Base-by-base conservation (phyloP, 1,140 invertebrate species). In the Pseudachorutes palmiensis region DNA sequence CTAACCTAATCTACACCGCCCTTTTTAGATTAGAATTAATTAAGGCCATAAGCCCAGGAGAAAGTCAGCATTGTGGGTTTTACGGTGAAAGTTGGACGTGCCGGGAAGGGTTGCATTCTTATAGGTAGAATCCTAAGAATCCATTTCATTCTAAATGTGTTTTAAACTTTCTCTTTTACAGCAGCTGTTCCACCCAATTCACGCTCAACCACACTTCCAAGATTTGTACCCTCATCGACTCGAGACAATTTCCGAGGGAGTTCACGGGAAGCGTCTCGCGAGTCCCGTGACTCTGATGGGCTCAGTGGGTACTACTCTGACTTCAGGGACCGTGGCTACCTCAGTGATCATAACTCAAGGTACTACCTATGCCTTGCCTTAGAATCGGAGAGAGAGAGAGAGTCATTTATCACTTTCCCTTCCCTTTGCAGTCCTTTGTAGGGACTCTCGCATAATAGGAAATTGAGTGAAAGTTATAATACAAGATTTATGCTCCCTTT, bases 341-440 rank as follows among this genome's bases (percentile, higher is more conserved):
- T 92, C 36, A 90, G 88, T 72, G 90, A 91, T 80, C 89, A 91
- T 73, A 92, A 90, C 79, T 84, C 88, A 67, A 86, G 87, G 86
- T 89, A 78, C 24, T 9, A 12, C 2, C n/a, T 55, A 9, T 14
- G 14, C 51, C 51, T 60, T 22, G 31, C 12, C 58, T 30, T 12
- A 62, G 65, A 14, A 57, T 14, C 24, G 14, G 14, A 22, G 5
- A 57, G 24, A 57, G 5, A n/a, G 3, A 57, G n/a, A n/a, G n/a
- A n/a, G n/a, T 14, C 58, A 55, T 55, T 55, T 55, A 55, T 55
- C 51, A 55, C 51, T 55, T 55, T 55, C 14, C 9, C 36, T 19
- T 41, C 36, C 5, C 36, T n/a, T n/a, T n/a, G n/a, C n/a, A n/a
- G n/a, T n/a, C n/a, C n/a, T n/a, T n/a, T n/a, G n/a, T n/a, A n/a